phyloP scores from a whole-genome alignment of 2,888 invertebrate species.

The Tenthredo notha region DNA sequence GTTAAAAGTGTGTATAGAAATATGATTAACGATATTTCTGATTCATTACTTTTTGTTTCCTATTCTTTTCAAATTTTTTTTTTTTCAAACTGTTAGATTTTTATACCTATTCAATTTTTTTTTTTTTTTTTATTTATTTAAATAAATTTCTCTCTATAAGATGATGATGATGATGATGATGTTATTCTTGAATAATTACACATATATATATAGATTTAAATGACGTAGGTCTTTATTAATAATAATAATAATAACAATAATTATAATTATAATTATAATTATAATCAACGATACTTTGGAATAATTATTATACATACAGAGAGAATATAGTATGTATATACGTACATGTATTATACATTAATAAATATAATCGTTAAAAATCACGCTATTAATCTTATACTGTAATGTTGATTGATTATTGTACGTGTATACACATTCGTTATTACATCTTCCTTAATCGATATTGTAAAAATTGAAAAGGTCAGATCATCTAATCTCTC shows the following conservation, averaged over 20 bases:
- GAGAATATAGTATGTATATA: neutral
- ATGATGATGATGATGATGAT: too few relatives aligned
- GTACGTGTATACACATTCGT: neutral
- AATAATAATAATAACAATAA: neutral
- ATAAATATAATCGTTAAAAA: neutral
- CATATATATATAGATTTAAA: neutral
- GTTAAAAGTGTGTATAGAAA: neutral
- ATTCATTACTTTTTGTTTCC: neutral
- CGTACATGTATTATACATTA: neutral
- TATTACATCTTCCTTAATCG: slow-evolving; percentile 3
- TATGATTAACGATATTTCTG: neutral
- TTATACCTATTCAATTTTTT: too few relatives aligned
- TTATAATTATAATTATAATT: neutral
- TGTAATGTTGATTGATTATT: slow-evolving; percentile 3
- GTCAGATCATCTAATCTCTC: neutral
- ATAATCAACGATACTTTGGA: neutral
- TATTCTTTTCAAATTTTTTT: too few relatives aligned
- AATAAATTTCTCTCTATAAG: neutral
- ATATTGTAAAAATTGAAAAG: neutral
- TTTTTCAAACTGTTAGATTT: too few relatives aligned
- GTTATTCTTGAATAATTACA: neutral
- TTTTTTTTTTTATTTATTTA: neutral
- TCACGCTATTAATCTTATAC: slow-evolving; percentile 3
- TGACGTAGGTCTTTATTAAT: neutral
- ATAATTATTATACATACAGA: neutral